phyloP scores from a whole-genome alignment of 2,797 vertebrate genomes.

The Poeciliopsis gracilis region DNA sequence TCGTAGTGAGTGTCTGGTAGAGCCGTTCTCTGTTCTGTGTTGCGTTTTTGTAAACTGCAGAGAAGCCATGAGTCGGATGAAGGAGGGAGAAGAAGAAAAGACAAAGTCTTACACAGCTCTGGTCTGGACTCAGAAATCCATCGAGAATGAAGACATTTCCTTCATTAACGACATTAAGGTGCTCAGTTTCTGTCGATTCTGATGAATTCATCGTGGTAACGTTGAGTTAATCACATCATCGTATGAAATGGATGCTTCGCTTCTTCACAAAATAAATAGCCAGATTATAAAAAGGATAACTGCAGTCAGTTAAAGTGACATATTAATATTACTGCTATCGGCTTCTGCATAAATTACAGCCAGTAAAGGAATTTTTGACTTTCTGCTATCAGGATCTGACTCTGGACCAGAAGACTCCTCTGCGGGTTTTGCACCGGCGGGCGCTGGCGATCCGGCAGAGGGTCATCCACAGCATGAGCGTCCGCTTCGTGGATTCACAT shows the following conservation, averaged over 20 bases:
- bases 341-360: neutral
- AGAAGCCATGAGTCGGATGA: slow-evolving; percentile 94
- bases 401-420: slow-evolving; percentile 94
- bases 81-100: slow-evolving; percentile 97
- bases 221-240: neutral
- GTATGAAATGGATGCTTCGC: neutral
- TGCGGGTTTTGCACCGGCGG: slow-evolving; percentile 92
- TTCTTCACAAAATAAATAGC: neutral
- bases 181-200: slow-evolving; percentile 5
- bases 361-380: neutral
- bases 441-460: slow-evolving; percentile 88
- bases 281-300: neutral
- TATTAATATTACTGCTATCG: neutral
- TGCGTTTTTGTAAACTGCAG: slow-evolving; percentile 67
- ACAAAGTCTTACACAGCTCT: slow-evolving; percentile 96
- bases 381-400: slow-evolving; percentile 84
- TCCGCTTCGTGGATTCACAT: slow-evolving; percentile 85
- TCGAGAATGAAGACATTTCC: slow-evolving; percentile 84
- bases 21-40: neutral
- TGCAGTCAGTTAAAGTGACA: neutral
- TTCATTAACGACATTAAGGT: slow-evolving; percentile 91
- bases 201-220: neutral
- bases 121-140: slow-evolving; percentile 89
- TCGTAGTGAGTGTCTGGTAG: neutral
- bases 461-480: slow-evolving; percentile 89